Base-by-base conservation (phyloP, 2,113 vertebrate genomes). In the Pomatostomus ruficeps region DNA sequence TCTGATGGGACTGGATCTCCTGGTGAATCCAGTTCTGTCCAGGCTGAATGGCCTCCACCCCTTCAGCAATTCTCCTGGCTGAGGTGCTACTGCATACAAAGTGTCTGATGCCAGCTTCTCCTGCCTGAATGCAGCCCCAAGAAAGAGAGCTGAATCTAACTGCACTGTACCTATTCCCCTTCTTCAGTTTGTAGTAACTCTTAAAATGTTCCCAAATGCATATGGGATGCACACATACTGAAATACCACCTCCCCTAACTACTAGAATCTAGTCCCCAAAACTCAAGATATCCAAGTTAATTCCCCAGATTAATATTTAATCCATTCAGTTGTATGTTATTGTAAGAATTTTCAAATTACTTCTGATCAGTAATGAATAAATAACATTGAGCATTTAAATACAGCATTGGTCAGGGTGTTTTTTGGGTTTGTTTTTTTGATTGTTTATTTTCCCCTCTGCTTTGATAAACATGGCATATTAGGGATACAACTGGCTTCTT, bases 331-430 rank as follows among this genome's bases (percentile, higher is more conserved):
- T 73, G 7, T 61, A 59, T 63, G 35, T 58, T 67, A 43, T 3
- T 46, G 5, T 38, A 72, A 71, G 36, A 68, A 31, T 61, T 85
- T 61, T 45, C 58, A 83, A 76, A 61, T 72, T 4, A 75, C 49
- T 58, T 86, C 15, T 80, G 9, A 88, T 14, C 5, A 26, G 6
- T 48, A 42, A 66, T 49, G 33, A 46, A 31, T 58, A 36, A 36
- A 22, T 38, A 71, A 59, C 5, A 52, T 36, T 65, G n/a, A 31
- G 2, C 24, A 48, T 61, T 80, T 75, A 51, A 85, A 59, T 80
- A 36, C 4, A 67, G 4, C 21, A 11, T 62, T 55, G 9, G 14
- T 66, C 42, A 18, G 12, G 25, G 1, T 0, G 43, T 4, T 13
- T n/a, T 42, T 52, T n/a, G 5, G 14, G 11, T 20, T 48, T 12